These are phyloP conservation scores for Xiphophorus hellerii DNA, from an alignment of 2,113 vertebrate genomes.

Conservation along the genomic window DNA sequence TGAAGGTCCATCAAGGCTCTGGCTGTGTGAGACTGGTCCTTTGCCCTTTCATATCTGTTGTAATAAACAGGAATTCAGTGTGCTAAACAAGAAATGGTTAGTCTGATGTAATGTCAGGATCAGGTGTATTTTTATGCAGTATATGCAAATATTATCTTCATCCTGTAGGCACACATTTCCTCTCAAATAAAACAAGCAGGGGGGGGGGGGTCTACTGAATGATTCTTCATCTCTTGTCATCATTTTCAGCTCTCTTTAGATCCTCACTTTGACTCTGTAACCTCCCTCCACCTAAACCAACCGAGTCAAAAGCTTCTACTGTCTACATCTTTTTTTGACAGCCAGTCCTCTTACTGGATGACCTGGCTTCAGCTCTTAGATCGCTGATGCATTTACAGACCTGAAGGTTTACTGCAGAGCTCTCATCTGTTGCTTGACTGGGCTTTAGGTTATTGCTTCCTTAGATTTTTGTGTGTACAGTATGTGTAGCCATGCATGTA, in stretches of 20 bases:
- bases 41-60: too few species aligned
- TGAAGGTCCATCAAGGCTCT: too few species aligned
- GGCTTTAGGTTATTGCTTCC: slow-evolving; percentile 27
- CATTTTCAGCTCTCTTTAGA: slow-evolving; percentile 17
- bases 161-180: slow-evolving; percentile 4
- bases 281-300: slow-evolving; percentile 27
- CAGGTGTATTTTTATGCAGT: too few species aligned
- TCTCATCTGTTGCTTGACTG: slow-evolving; percentile 54
- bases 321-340: slow-evolving; percentile 32
- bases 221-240: slow-evolving; percentile 1
- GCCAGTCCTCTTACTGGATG: slow-evolving; percentile 42
- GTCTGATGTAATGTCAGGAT: too few species aligned
- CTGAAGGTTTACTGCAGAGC: slow-evolving; percentile 22
- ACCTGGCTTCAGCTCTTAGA: slow-evolving; percentile 59
- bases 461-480: slow-evolving; percentile 11
- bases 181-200: slow-evolving; percentile 25
- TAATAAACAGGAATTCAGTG: too few species aligned
- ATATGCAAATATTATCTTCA: too few species aligned
- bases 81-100: too few species aligned
- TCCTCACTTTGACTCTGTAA: slow-evolving; percentile 28
- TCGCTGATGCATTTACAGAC: slow-evolving; percentile 36
- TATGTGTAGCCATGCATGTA: slow-evolving; percentile 3
- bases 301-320: slow-evolving; percentile 28
- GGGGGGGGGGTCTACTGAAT: not conserved
- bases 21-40: too few species aligned